A percentile compares a stretch with the other conserved stretches of the same genome.
phyloP scores from a whole-genome alignment of 2,113 vertebrate genomes.

The Brevimyrus niger region DNA sequence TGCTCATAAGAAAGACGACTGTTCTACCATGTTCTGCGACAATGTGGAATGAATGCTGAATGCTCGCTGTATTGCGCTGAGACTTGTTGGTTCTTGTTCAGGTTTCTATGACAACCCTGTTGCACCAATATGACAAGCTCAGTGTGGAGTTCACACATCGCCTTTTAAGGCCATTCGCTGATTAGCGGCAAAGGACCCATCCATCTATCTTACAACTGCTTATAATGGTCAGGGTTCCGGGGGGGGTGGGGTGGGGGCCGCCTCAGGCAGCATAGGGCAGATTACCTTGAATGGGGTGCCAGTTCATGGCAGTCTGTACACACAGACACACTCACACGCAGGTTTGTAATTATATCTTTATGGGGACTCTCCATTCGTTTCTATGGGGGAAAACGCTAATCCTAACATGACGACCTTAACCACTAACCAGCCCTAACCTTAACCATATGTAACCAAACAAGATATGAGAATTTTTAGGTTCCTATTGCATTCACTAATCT shows the following conservation, averaged over 20 bases:
- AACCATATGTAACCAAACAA: too few relatives aligned
- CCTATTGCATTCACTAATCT: too few relatives aligned
- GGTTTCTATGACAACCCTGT: constrained; percentile 1
- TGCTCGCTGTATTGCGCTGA: neutral
- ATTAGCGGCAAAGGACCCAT: neutral
- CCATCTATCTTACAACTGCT: neutral
- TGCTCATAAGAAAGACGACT: neutral
- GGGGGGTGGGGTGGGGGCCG: neutral
- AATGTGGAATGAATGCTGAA: neutral
- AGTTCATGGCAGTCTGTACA: neutral
- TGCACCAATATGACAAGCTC: neutral
- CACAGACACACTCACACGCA: neutral
- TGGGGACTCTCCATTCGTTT: neutral
- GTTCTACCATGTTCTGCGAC: neutral
- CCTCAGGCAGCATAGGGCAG: neutral
- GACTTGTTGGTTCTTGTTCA: neutral
- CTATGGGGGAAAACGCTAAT: too few relatives aligned
- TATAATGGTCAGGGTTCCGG: neutral
- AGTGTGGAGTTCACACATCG: neutral
- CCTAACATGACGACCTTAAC: too few relatives aligned
- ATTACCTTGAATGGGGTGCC: neutral
- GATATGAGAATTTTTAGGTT: too few relatives aligned
- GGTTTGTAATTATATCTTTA: neutral
- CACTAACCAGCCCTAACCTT: too few relatives aligned
- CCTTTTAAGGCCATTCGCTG: neutral